phyloP scores from a whole-genome alignment of 2,113 vertebrate species.

The Sterrhoptilus dennistouni region DNA sequence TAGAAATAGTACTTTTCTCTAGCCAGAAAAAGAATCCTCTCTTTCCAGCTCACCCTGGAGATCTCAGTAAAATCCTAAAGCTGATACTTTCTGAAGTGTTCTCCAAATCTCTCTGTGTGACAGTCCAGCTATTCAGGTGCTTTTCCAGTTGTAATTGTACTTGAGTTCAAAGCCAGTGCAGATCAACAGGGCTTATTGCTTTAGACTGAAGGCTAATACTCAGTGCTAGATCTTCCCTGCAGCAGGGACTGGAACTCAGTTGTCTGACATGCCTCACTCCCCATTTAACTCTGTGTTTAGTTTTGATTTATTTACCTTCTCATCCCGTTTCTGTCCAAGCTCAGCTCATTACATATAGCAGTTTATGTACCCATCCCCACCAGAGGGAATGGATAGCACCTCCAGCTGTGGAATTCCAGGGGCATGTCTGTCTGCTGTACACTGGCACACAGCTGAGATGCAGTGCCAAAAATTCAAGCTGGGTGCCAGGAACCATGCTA shows the following conservation, averaged over 20 bases:
- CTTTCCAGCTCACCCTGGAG: background rate
- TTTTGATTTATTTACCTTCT: background rate
- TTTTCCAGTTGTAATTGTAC: background rate
- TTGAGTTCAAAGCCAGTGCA: background rate
- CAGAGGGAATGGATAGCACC: background rate
- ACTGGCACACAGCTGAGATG: background rate
- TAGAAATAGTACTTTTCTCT: background rate
- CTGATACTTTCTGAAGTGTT: background rate
- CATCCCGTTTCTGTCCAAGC: background rate
- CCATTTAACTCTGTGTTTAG: background rate
- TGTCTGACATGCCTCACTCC: background rate
- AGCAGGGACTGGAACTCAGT: background rate
- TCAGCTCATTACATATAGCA: accelerated
- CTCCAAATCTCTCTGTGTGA: background rate
- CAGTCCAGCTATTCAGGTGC: background rate
- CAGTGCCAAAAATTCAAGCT: background rate
- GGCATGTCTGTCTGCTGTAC: background rate
- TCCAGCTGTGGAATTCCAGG: background rate
- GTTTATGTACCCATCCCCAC: background rate
- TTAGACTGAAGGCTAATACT: background rate
- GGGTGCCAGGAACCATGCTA: background rate
- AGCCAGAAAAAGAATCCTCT: background rate
- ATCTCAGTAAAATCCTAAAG: background rate
- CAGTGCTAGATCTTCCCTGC: background rate
- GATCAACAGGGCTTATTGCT: background rate